Evolutionary conservation across 2,888 invertebrate genomes (phyloP), one percentile per base, ranked within the genome.

Genomic region (Chaetogeoica ovagalla): DNA sequence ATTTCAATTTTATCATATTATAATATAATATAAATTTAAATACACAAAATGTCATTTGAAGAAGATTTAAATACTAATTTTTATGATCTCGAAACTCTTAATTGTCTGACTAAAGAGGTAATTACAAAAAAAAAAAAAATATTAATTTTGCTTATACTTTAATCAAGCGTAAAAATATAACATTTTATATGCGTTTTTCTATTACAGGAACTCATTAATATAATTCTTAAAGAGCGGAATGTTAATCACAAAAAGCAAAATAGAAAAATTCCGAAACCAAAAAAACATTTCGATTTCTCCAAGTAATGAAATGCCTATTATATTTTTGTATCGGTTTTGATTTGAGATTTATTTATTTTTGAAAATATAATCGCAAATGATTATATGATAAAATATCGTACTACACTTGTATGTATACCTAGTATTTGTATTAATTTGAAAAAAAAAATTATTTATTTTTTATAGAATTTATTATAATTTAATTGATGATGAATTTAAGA

Each of bases 251-350:
- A 79, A 39, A 79, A 79, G 39, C 17, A 0, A 3, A 55, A 15
- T 7, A 63, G 17, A 9, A 70, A 79, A 60, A n/a, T 37, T 13
- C 8, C n/a, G 3, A 75, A 75, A 57, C 74, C 55, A 7, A 75
- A 75, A 39, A 75, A 63, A 70, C 52, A 17, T 79, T 70, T 79
- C 63, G 77, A 79, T 79, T 79, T 79, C n/a, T 19, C 69, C 13
- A 79, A 79, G 77, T 79, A 79, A 69, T 48, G 15, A 37, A 43
- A 48, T 30, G 30, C 30, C 0, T 73, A 63, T 62, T 43, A 43
- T 43, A 43, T 43, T 43, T 43, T 43, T 7, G 43, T 43, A 43
- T 43, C 9, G 43, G 8, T 2, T 43, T 9, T 43, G 9, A 43
- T 7, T 43, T 9, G 6, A 43, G 43, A 43, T 43, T 43, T 43